Evolutionary conservation across 2,113 vertebrate species (phyloP).

Genomic region (Camelus dromedarius): DNA sequence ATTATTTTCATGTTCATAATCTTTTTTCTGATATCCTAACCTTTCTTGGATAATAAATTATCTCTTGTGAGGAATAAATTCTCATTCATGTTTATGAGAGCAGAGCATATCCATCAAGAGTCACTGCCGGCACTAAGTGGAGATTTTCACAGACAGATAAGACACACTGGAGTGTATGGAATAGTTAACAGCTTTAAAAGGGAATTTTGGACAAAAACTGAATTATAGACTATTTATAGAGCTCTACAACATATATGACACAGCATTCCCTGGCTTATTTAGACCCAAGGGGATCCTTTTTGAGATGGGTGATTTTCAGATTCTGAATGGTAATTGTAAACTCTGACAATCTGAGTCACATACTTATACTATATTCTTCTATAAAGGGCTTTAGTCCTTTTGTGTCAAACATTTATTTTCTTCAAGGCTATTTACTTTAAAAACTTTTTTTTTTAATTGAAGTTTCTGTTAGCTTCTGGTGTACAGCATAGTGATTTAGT

Average conservation of each 20-base stretch:
- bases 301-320: not conserved
- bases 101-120: not conserved
- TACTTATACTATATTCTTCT: conserved; percentile 36
- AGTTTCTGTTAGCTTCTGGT: too few relatives aligned
- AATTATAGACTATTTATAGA: not conserved
- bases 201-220: not conserved
- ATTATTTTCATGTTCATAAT: not conserved
- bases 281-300: not conserved
- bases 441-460: too few relatives aligned
- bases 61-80: not conserved
- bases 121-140: not conserved
- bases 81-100: not conserved
- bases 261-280: not conserved
- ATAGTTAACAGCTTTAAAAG: not conserved
- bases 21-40: not conserved
- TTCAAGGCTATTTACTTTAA: not conserved
- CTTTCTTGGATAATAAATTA: not conserved
- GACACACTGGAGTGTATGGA: not conserved
- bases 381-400: not conserved
- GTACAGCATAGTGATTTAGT: too few relatives aligned
- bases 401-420: conserved; percentile 1
- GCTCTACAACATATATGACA: not conserved
- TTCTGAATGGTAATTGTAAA: conserved; percentile 34
- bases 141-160: not conserved
- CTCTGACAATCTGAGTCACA: not conserved